A percentile compares a stretch with the other conserved stretches of the same genome.
Conservation (phyloP, 2,113 vertebrate genomes). For the Chloroceryle aenea region DNA sequence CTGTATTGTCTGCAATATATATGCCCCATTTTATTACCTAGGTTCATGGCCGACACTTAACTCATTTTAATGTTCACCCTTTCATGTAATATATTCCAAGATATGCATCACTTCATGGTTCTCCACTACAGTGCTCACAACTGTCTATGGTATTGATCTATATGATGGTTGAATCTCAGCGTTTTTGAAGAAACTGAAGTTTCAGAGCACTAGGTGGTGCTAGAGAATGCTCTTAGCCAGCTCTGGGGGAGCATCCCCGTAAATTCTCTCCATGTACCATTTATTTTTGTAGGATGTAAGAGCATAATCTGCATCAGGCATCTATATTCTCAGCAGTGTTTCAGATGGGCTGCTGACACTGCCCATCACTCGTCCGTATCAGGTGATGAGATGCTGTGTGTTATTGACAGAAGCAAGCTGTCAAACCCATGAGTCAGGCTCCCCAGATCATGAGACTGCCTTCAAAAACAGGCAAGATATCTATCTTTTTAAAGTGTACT, state of each 20-base stretch:
- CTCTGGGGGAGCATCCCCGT: neutral
- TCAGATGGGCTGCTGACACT: neutral
- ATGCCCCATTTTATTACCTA: constrained; percentile 2
- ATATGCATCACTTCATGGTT: neutral
- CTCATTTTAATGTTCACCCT: constrained; percentile 22
- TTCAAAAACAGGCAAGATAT: neutral
- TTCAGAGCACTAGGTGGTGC: constrained; percentile 66
- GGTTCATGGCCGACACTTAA: neutral
- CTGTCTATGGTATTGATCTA: neutral
- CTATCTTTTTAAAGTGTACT: neutral
- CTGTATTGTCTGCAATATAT: constrained; percentile 23
- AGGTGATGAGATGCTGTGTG: neutral
- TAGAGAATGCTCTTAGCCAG: constrained; percentile 47
- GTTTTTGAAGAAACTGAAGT: neutral
- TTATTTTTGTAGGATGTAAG: neutral
- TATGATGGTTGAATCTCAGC: neutral
- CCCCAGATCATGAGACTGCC: neutral
- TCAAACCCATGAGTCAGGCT: neutral
- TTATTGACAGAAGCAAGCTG: neutral
- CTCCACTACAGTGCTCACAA: neutral
- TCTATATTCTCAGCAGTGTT: neutral
- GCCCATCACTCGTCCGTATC: neutral
- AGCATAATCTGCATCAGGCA: neutral
- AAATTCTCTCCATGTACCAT: neutral
- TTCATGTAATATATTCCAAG: constrained; percentile 25